Percentiles rank a stretch among this genome's conserved stretches.
These are phyloP conservation scores for Hybognathus amarus DNA, from an alignment of 2,797 vertebrate genomes.

Conservation along the genomic window DNA sequence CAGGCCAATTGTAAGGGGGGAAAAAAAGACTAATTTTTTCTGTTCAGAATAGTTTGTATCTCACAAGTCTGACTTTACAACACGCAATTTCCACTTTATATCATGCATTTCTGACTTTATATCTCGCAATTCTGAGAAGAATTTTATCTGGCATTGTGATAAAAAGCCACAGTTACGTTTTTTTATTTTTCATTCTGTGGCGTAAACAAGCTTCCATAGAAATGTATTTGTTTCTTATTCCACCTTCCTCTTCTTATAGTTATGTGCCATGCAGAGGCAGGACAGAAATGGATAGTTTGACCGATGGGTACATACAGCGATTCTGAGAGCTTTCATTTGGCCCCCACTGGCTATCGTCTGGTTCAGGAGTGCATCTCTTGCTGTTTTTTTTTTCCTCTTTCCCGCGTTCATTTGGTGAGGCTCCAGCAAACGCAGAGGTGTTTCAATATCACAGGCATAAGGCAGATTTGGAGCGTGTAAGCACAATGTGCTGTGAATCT, in stretches of 20 bases:
- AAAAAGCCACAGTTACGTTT: too few species aligned
- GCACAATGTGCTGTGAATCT: conserved; percentile 49
- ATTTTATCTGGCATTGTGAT: too few species aligned
- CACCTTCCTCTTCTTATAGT: conserved; percentile 45
- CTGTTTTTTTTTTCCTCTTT: conserved; percentile 2
- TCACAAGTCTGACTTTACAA: too few species aligned
- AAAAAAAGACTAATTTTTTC: too few species aligned
- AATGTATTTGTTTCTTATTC: conserved; percentile 56
- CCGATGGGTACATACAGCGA: conserved; percentile 43
- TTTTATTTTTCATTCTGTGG: too few species aligned
- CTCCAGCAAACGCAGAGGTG: conserved; percentile 22
- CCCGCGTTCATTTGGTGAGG: conserved; percentile 8
- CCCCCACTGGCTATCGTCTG: conserved; percentile 39
- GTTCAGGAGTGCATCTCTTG: conserved; percentile 17
- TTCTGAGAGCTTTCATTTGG: conserved; percentile 41
- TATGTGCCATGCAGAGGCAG: conserved; percentile 19
- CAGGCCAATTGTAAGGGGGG: too few species aligned
- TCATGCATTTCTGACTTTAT: too few species aligned
- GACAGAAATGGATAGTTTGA: conserved; percentile 52
- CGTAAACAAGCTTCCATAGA: too few species aligned
- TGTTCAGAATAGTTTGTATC: too few species aligned
- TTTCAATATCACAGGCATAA: conserved; percentile 40
- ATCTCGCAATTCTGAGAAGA: too few species aligned
- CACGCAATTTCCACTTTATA: too few species aligned
- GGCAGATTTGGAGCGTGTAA: conserved; percentile 42